Conservation (phyloP, 1,140 invertebrate genomes). For the Dendroctonus ponderosae region DNA sequence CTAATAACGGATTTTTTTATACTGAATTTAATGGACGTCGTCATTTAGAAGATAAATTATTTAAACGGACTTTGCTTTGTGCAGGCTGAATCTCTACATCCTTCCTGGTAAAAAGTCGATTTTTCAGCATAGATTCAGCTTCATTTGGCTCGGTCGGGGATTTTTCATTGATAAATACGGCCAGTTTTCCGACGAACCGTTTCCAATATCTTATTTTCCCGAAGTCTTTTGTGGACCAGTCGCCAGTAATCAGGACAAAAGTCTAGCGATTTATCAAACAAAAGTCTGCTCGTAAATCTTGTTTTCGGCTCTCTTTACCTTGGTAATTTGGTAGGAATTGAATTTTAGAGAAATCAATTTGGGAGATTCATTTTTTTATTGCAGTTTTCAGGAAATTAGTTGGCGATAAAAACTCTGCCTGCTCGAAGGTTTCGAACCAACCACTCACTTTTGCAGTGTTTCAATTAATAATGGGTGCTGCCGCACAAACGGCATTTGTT, state of each 20-base stretch:
- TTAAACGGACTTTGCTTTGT: too few species aligned
- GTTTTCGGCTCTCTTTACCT: slow-evolving; percentile 41
- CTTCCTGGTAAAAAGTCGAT: slow-evolving; percentile 4
- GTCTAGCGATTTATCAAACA: slow-evolving; percentile 42
- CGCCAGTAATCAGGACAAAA: slow-evolving; percentile 44
- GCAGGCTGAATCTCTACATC: too few species aligned
- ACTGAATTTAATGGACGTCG: too few species aligned
- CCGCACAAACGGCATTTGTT: too few species aligned
- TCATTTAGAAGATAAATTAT: too few species aligned
- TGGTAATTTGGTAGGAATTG: slow-evolving; percentile 34
- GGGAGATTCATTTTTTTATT: too few species aligned
- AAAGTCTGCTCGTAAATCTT: slow-evolving; percentile 40
- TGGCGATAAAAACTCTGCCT: too few species aligned
- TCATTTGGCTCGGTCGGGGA: slow-evolving; percentile 36
- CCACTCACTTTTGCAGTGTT: too few species aligned
- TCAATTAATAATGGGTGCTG: too few species aligned
- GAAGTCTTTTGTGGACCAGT: slow-evolving; percentile 40
- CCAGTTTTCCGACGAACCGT: slow-evolving; percentile 37
- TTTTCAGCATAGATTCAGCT: slow-evolving; percentile 36
- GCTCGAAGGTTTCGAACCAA: too few species aligned
- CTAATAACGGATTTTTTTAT: too few species aligned
- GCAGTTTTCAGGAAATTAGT: too few species aligned
- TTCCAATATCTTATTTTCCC: slow-evolving; percentile 41
- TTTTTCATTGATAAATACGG: slow-evolving; percentile 44
- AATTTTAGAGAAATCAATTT: slow-evolving; percentile 28